phyloP scores from a whole-genome alignment of 2,888 invertebrate species.

The Tachystola acroxantha region DNA sequence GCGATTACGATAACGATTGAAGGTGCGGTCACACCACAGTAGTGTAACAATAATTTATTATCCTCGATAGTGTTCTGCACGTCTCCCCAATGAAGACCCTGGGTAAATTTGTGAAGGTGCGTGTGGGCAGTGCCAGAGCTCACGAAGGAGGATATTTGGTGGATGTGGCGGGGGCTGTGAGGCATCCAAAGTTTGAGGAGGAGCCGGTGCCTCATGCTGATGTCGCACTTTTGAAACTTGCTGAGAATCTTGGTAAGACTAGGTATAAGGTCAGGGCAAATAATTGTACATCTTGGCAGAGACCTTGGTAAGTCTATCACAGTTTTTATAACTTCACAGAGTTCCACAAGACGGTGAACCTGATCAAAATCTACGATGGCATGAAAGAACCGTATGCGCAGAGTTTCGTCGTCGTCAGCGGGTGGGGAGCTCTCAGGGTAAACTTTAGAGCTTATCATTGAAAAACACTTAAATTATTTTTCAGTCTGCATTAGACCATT shows the following conservation, averaged over 20 bases:
- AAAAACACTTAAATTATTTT: not conserved
- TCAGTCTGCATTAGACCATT: not conserved
- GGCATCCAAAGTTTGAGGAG: slow-evolving; percentile 70
- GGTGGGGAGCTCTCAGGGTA: slow-evolving; percentile 64
- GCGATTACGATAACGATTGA: no score
- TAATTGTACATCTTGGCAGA: not conserved
- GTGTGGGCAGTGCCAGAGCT: slow-evolving; percentile 50
- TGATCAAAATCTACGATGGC: slow-evolving; percentile 60
- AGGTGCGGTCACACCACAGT: no score
- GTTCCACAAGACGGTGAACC: slow-evolving; percentile 36
- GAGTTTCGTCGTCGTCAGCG: slow-evolving; percentile 57
- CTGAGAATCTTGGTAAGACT: slow-evolving; percentile 47
- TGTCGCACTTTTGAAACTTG: slow-evolving; percentile 56
- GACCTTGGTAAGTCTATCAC: not conserved
- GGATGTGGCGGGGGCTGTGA: slow-evolving; percentile 54
- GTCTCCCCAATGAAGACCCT: slow-evolving; percentile 56
- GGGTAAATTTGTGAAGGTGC: slow-evolving; percentile 55
- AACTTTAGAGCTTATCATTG: not conserved
- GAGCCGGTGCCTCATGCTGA: slow-evolving; percentile 70
- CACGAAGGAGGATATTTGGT: slow-evolving; percentile 57
- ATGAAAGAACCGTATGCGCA: slow-evolving; percentile 54
- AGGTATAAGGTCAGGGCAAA: not conserved
- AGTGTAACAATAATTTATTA: no score
- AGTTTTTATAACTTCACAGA: no score
- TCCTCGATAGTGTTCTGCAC: slow-evolving; percentile 63